Evolutionary conservation across 2,797 vertebrate species (phyloP).

Genomic region (Smutsia gigantea): DNA sequence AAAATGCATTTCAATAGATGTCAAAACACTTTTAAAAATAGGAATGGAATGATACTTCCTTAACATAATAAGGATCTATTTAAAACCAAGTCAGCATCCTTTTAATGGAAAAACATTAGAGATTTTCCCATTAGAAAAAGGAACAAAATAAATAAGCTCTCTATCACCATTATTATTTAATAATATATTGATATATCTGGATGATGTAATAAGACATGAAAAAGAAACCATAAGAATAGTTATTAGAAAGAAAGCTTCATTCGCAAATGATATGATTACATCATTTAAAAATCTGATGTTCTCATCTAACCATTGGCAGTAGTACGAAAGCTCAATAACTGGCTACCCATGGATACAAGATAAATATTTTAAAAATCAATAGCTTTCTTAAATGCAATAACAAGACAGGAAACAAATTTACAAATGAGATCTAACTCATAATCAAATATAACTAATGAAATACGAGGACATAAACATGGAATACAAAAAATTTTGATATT

Average conservation of each 20-base stretch:
- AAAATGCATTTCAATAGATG: slow-evolving; percentile 64
- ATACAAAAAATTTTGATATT: not conserved
- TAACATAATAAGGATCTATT: slow-evolving; percentile 54
- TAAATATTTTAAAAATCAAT: slow-evolving; percentile 44
- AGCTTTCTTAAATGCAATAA: slow-evolving; percentile 12
- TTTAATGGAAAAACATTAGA: slow-evolving; percentile 21
- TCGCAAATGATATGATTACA: not conserved
- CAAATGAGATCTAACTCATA: not conserved
- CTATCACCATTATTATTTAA: not conserved
- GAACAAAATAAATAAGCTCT: not conserved
- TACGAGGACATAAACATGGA: not conserved
- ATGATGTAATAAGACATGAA: slow-evolving; percentile 75
- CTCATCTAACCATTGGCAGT: not conserved
- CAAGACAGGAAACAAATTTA: not conserved
- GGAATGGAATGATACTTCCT: slow-evolving; percentile 51
- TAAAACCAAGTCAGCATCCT: slow-evolving; percentile 50
- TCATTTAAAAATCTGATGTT: not conserved
- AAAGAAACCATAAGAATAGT: slow-evolving; percentile 49
- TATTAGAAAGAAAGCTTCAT: slow-evolving; percentile 29
- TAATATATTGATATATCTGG: slow-evolving; percentile 39
- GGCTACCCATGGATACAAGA: not conserved
- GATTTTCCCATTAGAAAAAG: not conserved
- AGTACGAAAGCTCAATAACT: slow-evolving; percentile 40
- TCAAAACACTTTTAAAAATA: slow-evolving; percentile 67
- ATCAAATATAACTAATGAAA: slow-evolving; percentile 29